phyloP scores from a whole-genome alignment of 1,140 invertebrate genomes.

The Thalassaphorura encarpata region DNA sequence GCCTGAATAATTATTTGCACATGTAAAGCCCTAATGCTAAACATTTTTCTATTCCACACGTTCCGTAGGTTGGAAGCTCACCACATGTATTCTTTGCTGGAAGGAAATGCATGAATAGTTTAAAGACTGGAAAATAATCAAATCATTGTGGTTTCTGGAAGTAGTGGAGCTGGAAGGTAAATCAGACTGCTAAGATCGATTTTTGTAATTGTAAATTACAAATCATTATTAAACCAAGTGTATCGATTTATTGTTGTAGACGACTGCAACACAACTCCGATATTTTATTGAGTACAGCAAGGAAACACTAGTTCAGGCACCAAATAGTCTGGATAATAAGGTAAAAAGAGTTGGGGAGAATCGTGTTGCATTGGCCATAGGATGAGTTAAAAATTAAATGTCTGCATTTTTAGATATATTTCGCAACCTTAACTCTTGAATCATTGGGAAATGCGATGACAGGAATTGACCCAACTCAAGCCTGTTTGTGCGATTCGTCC shows the following conservation, averaged over 20 bases:
- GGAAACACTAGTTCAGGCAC: slow-evolving; percentile 6
- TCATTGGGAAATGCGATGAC: slow-evolving; percentile 55
- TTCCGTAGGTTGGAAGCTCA: slow-evolving; percentile 2
- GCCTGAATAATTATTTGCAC: not conserved
- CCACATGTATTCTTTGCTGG: slow-evolving; percentile 24
- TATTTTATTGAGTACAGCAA: slow-evolving; percentile 35
- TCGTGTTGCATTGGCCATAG: no score
- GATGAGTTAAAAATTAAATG: no score
- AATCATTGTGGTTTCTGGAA: slow-evolving; percentile 40
- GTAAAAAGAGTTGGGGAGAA: no score
- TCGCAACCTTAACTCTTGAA: slow-evolving; percentile 45
- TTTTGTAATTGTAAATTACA: no score
- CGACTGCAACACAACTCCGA: slow-evolving; percentile 39
- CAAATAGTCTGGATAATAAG: slow-evolving; percentile 23
- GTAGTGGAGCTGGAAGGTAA: slow-evolving; percentile 42
- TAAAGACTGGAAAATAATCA: slow-evolving; percentile 33
- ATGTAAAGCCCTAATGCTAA: no score
- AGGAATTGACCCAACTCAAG: slow-evolving; percentile 50
- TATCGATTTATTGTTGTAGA: slow-evolving; percentile 16
- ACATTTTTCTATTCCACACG: no score
- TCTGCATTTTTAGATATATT: slow-evolving; percentile 24
- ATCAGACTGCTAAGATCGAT: no score
- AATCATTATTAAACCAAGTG: not conserved
- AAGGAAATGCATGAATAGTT: slow-evolving; percentile 12
- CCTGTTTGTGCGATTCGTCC: slow-evolving; percentile 45